Conservation (phyloP, 2,113 vertebrate genomes). For the Thunnus maccoyii region DNA sequence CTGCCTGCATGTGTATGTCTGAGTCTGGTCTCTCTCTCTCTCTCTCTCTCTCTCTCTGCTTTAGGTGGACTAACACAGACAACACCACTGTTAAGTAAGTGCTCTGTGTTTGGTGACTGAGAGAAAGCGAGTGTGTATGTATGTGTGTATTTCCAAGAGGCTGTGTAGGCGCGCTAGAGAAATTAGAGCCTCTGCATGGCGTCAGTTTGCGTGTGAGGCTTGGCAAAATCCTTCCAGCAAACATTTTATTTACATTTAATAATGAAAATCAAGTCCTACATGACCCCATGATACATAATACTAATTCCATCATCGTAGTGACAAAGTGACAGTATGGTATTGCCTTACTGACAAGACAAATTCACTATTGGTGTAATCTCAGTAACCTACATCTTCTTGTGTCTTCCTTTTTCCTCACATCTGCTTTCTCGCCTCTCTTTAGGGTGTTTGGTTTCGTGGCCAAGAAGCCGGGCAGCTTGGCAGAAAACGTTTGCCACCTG, state of each 20-base stretch:
- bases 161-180: neutral
- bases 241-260: slow-evolving; percentile 28
- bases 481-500: slow-evolving; percentile 94
- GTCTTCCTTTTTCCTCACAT: neutral
- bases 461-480: slow-evolving; percentile 90
- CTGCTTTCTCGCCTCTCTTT: neutral
- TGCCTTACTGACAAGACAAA: neutral
- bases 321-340: neutral
- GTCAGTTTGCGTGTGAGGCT: slow-evolving; percentile 45
- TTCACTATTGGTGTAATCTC: neutral
- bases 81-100: slow-evolving; percentile 91
- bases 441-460: slow-evolving; percentile 96
- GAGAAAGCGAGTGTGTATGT: neutral
- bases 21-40: slow-evolving; percentile 70
- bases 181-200: slow-evolving; percentile 66
- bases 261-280: slow-evolving; percentile 3
- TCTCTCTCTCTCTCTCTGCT: slow-evolving; percentile 60
- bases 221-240: slow-evolving; percentile 29
- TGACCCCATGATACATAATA: neutral
- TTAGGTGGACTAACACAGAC: slow-evolving; percentile 92
- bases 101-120: slow-evolving; percentile 47
- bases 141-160: slow-evolving; percentile 13
- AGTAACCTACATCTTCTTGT: neutral
- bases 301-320: slow-evolving; percentile 4
- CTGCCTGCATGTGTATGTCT: slow-evolving; percentile 54